Base-by-base conservation (phyloP, 2,888 invertebrate species). In the Melieria crassipennis region DNA sequence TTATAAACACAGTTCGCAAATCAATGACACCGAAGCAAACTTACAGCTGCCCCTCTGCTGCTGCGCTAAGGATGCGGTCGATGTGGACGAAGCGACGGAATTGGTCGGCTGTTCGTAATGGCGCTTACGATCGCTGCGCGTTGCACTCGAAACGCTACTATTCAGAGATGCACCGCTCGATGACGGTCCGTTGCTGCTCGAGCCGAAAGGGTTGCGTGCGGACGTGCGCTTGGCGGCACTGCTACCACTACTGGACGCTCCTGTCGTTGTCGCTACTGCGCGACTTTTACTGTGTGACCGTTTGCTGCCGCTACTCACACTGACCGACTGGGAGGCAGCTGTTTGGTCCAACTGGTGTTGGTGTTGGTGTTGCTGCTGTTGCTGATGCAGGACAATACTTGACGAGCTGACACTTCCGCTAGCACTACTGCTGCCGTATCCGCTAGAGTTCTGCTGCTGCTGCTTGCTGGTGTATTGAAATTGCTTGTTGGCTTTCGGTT, bases 81-180 rank as follows among this genome's bases (percentile, higher is more conserved):
- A 5, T 42, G n/a, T 30, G 30, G 30, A 30, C 30, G 30, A 30
- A 3, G 30, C 30, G 30, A 30, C 30, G 30, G 30, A 30, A 30
- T 30, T 30, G 1, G 30, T 30, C 30, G 30, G 57, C 50, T 70
- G 70, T 48, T 56, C 69, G 75, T 76, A 75, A 9, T 82, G 80
- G 13, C 83, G 83, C 73, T 82, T 83, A 9, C 83, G 83, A 71
- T 77, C 78, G 65, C 75, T 70, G 56, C 78, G 65, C 74, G 46
- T 45, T 45, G 48, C 55, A 50, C n/a, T 48, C 57, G 52, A 57
- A 43, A 55, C 62, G n/a, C 56, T 62, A 57, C 50, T 63, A n/a
- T 61, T 71, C 11, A 48, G 50, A n/a, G 13, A 65, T 1, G 75
- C 65, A 60, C 75, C 75, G 65, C 75, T 72, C 63, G 79, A 72